Percentiles rank a stretch among this genome's conserved stretches.
phyloP scores from a whole-genome alignment of 1,140 invertebrate genomes.

The Linepithema humile region DNA sequence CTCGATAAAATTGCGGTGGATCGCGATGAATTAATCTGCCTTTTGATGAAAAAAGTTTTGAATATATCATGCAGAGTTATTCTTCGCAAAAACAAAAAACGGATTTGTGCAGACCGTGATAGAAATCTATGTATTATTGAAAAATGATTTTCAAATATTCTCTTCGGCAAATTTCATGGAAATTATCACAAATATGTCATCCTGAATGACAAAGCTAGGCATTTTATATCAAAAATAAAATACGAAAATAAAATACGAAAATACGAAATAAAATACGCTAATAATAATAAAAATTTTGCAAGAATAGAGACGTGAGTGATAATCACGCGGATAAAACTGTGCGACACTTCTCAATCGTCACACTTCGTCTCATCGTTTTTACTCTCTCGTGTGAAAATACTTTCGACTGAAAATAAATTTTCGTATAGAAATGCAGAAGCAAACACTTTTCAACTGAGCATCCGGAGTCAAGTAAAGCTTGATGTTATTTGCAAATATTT shows the following conservation, averaged over 20 bases:
- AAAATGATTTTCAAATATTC: not conserved
- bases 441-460: not conserved
- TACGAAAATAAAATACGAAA: not conserved
- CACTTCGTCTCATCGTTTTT: not conserved
- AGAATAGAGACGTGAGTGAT: not conserved
- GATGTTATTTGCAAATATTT: conserved; percentile 12
- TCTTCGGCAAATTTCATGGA: no score
- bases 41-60: not conserved
- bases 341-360: not conserved
- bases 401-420: not conserved
- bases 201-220: no score
- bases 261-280: no score
- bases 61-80: not conserved
- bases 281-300: not conserved
- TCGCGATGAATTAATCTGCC: not conserved
- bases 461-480: not conserved
- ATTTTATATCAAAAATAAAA: not conserved
- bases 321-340: not conserved
- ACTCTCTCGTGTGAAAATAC: not conserved
- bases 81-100: no score
- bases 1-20: conserved; percentile 8
- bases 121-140: not conserved
- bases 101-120: not conserved
- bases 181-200: no score
- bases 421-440: not conserved